phyloP scores from a whole-genome alignment of 2,888 invertebrate genomes.

The Dilophus febrilis region DNA sequence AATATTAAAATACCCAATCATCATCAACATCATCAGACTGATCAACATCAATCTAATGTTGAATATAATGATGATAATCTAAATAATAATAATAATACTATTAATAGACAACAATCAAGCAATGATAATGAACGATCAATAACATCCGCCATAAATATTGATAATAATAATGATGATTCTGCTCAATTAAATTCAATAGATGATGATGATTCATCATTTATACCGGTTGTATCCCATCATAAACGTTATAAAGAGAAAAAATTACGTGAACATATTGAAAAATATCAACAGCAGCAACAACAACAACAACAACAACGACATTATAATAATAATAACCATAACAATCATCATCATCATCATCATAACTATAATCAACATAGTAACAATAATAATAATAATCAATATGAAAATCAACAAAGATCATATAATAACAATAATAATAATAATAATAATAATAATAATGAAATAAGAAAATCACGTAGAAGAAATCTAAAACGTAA shows the following conservation, averaged over 20 bases:
- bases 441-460: constrained; percentile 2
- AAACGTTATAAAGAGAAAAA: constrained; percentile 17
- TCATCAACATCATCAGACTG: neutral
- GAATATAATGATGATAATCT: neutral
- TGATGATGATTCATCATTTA: constrained; percentile 28
- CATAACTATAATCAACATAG: neutral
- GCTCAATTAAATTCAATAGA: constrained; percentile 17
- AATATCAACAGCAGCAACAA: neutral
- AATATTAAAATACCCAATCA: neutral
- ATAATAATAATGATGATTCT: constrained; percentile 23
- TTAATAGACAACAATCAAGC: neutral
- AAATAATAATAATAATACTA: neutral
- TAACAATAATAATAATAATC: neutral
- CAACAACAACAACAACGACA: neutral
- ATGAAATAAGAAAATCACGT: constrained; percentile 1
- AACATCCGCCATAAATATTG: constrained; percentile 13
- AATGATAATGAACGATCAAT: neutral
- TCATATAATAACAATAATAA: too few relatives aligned
- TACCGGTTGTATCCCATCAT: constrained; percentile 28
- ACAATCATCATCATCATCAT: constrained; percentile 4
- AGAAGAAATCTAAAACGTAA: too few relatives aligned
- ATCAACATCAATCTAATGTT: constrained; percentile 4
- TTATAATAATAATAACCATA: constrained; percentile 2
- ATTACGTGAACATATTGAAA: neutral
- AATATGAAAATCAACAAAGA: too few relatives aligned